These are phyloP conservation scores for Onychostoma macrolepis DNA, from an alignment of 2,113 vertebrate genomes.

Conservation along the genomic window DNA sequence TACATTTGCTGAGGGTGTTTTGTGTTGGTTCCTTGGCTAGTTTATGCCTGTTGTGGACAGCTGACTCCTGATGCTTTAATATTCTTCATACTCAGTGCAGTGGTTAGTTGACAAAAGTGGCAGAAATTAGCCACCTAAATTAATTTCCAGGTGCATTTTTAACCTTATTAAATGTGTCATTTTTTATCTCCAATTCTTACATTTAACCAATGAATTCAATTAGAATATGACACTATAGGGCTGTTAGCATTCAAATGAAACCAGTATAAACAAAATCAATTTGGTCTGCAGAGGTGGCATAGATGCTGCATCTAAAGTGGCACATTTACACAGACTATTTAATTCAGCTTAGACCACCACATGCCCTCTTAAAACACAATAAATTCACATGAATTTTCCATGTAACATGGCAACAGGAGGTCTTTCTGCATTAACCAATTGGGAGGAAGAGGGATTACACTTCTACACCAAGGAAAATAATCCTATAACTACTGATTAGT, in stretches of 20 bases:
- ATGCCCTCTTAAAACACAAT: conserved; percentile 19
- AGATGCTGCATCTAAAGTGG: too few species aligned
- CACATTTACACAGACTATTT: too few species aligned
- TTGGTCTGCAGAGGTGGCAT: too few species aligned
- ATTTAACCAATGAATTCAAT: too few species aligned
- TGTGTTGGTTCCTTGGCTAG: not conserved
- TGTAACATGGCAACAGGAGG: conserved; percentile 31
- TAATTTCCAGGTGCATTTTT: not conserved
- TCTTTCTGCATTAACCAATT: conserved; percentile 26
- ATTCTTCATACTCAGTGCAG: not conserved
- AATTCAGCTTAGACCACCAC: not conserved
- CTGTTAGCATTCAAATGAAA: too few species aligned
- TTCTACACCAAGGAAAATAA: conserved; percentile 36
- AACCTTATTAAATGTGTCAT: not conserved
- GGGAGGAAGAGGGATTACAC: conserved; percentile 42
- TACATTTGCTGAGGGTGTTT: not conserved
- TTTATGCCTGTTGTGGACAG: not conserved
- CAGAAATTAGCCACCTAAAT: not conserved
- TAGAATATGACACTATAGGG: too few species aligned
- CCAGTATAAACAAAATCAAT: too few species aligned
- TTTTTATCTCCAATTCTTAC: not conserved
- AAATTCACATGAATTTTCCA: not conserved
- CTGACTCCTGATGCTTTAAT: not conserved
- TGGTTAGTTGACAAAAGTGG: not conserved
- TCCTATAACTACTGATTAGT: conserved; percentile 55